These are phyloP conservation scores for Trichonephila clavipes DNA, from an alignment of 1,140 invertebrate species.

Conservation along the genomic window DNA sequence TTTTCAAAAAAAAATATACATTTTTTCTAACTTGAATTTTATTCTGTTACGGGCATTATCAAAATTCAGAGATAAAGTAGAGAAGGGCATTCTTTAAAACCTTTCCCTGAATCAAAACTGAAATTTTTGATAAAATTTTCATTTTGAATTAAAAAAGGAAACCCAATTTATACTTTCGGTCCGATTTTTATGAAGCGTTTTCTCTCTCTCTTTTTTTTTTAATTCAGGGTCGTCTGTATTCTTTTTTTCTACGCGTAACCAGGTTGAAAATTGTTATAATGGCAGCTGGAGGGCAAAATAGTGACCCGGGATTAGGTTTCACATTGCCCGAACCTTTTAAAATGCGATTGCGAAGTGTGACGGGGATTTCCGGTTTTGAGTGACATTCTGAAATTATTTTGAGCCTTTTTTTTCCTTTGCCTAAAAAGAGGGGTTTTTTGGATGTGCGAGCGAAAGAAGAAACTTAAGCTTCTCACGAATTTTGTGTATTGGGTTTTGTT, in stretches of 20 bases:
- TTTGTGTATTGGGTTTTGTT: slow-evolving; percentile 14
- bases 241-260: not conserved
- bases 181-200: too few relatives aligned
- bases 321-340: slow-evolving; percentile 8
- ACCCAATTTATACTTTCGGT: not conserved
- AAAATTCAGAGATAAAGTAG: too few relatives aligned
- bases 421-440: not conserved
- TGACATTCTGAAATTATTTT: slow-evolving; percentile 21
- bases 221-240: not conserved
- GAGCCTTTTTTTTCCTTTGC: not conserved
- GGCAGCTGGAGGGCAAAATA: slow-evolving; percentile 18
- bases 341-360: slow-evolving; percentile 6
- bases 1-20: too few relatives aligned
- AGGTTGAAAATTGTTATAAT: slow-evolving; percentile 39
- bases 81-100: too few relatives aligned
- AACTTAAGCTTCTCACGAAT: not conserved
- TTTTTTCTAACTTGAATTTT: too few relatives aligned
- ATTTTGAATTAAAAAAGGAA: too few relatives aligned
- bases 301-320: slow-evolving; percentile 30
- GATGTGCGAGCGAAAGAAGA: not conserved
- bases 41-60: too few relatives aligned
- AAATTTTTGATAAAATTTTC: too few relatives aligned
- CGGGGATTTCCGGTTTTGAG: slow-evolving; percentile 37
- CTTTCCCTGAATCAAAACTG: too few relatives aligned
- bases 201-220: not conserved